Conservation (phyloP, 2,113 vertebrate genomes). For the Asarcornis scutulata region DNA sequence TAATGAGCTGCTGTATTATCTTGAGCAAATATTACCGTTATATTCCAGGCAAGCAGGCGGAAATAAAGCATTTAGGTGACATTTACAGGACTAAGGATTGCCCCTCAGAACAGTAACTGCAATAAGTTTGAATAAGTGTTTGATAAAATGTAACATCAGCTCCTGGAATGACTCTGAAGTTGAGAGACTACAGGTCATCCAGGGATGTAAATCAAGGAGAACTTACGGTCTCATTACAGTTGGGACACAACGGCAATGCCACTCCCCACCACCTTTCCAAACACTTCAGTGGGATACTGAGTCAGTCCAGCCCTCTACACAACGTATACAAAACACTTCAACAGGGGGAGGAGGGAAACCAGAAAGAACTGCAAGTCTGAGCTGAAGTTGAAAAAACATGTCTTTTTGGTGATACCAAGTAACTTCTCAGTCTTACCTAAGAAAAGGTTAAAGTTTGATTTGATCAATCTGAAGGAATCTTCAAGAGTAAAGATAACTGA, state of each 20-base stretch:
- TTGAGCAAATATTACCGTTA: conserved; percentile 13
- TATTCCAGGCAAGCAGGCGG: background rate
- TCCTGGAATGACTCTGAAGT: accelerated
- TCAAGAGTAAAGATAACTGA: background rate
- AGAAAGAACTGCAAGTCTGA: background rate
- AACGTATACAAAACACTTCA: background rate
- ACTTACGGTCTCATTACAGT: background rate
- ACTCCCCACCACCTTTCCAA: background rate
- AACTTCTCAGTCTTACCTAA: background rate
- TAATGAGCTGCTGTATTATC: conserved; percentile 13
- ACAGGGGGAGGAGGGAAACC: background rate
- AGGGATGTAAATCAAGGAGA: background rate
- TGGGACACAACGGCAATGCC: background rate
- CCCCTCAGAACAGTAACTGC: background rate
- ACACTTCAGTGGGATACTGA: background rate
- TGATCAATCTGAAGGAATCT: background rate
- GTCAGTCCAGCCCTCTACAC: background rate
- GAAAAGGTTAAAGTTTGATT: background rate
- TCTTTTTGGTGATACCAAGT: background rate
- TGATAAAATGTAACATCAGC: background rate
- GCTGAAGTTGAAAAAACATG: background rate
- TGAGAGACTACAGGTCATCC: background rate
- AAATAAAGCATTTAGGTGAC: background rate
- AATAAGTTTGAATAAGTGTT: background rate
- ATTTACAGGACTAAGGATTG: background rate